phyloP scores from a whole-genome alignment of 2,888 invertebrate genomes.

The Apamea epomidion region DNA sequence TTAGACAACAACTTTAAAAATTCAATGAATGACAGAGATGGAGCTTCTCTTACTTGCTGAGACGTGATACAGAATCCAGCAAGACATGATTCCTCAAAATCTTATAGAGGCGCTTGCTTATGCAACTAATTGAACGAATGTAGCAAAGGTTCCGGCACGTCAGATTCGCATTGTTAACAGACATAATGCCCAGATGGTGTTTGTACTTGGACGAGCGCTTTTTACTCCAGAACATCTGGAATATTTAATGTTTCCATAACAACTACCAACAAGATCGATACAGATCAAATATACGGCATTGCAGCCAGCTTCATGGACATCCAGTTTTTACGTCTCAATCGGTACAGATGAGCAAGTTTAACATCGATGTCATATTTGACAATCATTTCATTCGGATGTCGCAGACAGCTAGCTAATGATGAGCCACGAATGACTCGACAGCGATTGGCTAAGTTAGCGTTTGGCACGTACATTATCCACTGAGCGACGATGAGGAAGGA shows the following conservation, averaged over 20 bases:
- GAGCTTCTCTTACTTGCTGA: constrained; percentile 33
- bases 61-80: constrained; percentile 58
- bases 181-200: constrained; percentile 76
- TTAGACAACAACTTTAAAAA: constrained; percentile 51
- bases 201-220: constrained; percentile 66
- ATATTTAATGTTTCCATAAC: constrained; percentile 65
- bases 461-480: constrained; percentile 85
- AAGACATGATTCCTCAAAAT: constrained; percentile 67
- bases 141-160: constrained; percentile 74
- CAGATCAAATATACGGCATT: constrained; percentile 39
- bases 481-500: constrained; percentile 77
- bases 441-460: constrained; percentile 87
- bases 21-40: constrained; percentile 30
- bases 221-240: constrained; percentile 67
- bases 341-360: constrained; percentile 22
- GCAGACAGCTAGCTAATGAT: constrained; percentile 72
- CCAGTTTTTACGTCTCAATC: constrained; percentile 24
- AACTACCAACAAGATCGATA: constrained; percentile 59
- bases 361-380: constrained; percentile 32
- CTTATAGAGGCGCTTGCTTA: constrained; percentile 55
- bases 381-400: constrained; percentile 40
- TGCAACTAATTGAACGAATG: constrained; percentile 78
- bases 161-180: constrained; percentile 75
- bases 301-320: constrained; percentile 14
- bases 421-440: constrained; percentile 75